Percentiles rank a stretch among this genome's conserved stretches.
These are phyloP conservation scores for Telmatherina bonti DNA, from an alignment of 2,797 vertebrate species.

Conservation along the genomic window DNA sequence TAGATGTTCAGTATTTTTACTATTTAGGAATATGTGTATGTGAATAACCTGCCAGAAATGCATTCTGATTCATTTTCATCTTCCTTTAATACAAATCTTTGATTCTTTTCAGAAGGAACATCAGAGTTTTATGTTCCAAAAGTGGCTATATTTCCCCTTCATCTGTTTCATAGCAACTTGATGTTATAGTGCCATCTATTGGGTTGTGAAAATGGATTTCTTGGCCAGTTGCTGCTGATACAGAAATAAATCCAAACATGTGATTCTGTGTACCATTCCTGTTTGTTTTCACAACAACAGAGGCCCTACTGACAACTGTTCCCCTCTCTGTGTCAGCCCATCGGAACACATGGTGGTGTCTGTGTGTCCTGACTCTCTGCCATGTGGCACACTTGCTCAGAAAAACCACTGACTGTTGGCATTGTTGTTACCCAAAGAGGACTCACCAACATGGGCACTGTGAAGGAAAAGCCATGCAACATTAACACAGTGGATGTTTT, in stretches of 20 bases:
- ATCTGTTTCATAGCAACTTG: constrained; percentile 16
- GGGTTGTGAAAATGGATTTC: constrained; percentile 9
- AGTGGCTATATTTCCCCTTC: constrained; percentile 34
- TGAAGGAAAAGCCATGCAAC: constrained; percentile 27
- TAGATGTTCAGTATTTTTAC: not conserved
- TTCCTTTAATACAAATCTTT: constrained; percentile 2
- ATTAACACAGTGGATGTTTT: constrained; percentile 5
- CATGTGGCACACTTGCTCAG: constrained; percentile 33
- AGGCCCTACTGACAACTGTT: constrained; percentile 39
- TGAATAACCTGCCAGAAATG: not conserved
- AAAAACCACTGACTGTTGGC: constrained; percentile 38
- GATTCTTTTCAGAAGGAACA: constrained; percentile 30
- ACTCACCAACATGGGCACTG: constrained; percentile 38
- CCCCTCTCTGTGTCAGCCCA: constrained; percentile 47
- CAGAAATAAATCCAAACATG: constrained; percentile 32
- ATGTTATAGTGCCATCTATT: constrained; percentile 73
- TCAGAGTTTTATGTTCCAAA: constrained; percentile 15
- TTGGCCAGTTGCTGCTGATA: not conserved
- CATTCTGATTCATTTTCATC: constrained; percentile 2
- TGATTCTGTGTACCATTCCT: constrained; percentile 37
- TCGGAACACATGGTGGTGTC: constrained; percentile 42
- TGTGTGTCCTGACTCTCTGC: constrained; percentile 43
- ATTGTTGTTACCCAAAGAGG: constrained; percentile 43
- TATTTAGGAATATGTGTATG: not conserved
- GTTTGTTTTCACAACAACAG: constrained; percentile 45